Percentiles rank a stretch among this genome's conserved stretches.
Evolutionary conservation across 2,797 vertebrate genomes (phyloP).

Genomic region (Takifugu ocellatus): DNA sequence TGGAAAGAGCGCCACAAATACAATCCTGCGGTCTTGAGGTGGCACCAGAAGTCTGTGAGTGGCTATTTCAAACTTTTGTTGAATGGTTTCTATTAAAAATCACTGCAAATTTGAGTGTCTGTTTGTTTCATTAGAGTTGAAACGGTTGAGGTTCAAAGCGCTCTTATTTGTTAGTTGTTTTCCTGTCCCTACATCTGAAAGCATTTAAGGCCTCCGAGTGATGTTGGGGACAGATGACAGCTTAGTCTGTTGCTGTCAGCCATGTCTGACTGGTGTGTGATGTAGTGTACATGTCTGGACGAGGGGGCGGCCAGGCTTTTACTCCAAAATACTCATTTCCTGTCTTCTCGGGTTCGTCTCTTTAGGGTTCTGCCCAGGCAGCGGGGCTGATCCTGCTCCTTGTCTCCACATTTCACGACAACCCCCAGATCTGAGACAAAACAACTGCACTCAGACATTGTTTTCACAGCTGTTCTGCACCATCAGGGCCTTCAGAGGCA

Average conservation of each 20-base stretch:
- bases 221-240: conserved; percentile 9
- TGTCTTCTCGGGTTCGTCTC: conserved; percentile 38
- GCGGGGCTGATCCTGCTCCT: conserved; percentile 7
- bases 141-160: too few species aligned
- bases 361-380: conserved; percentile 35
- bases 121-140: conserved; percentile 3
- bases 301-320: conserved; percentile 17
- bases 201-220: conserved; percentile 1
- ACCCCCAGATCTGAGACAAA: conserved; percentile 8
- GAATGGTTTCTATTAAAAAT: background rate
- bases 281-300: conserved; percentile 41
- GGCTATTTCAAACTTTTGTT: background rate
- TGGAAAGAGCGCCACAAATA: background rate
- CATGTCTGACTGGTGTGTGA: conserved; percentile 31
- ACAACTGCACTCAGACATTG: conserved; percentile 1
- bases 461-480: conserved; percentile 31
- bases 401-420: conserved; percentile 22
- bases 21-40: background rate
- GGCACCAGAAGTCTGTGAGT: background rate
- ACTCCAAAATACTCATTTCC: conserved; percentile 53
- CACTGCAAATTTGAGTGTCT: background rate
- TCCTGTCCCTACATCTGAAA: too few species aligned
- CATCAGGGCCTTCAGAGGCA: conserved; percentile 6
- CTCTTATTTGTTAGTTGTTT: too few species aligned
- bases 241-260: conserved; percentile 24